Evolutionary conservation across 2,888 invertebrate genomes (phyloP).

Genomic region (Spodoptera exigua): DNA sequence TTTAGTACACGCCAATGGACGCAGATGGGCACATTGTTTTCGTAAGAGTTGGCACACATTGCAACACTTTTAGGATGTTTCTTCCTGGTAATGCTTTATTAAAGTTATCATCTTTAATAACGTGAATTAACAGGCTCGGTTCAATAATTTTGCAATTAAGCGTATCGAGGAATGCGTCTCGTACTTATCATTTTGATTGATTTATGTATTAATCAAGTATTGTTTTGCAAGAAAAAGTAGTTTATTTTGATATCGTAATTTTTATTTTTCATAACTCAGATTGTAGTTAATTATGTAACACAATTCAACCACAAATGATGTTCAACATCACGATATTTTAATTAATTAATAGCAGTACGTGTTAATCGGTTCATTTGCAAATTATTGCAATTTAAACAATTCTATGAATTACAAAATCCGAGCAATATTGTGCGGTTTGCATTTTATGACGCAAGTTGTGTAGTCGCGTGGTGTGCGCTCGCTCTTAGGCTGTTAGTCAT

Average conservation of each 20-base stretch:
- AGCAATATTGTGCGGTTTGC: constrained; percentile 30
- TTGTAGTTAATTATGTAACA: too few relatives aligned
- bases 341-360: constrained; percentile 44
- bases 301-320: too few relatives aligned
- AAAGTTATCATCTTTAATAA: too few relatives aligned
- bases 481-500: constrained; percentile 41
- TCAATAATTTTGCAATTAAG: too few relatives aligned
- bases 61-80: constrained; percentile 3
- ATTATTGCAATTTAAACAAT: constrained; percentile 43
- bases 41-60: constrained; percentile 40
- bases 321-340: not conserved
- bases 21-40: constrained; percentile 57
- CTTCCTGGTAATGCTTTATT: not conserved
- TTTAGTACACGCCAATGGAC: constrained; percentile 56
- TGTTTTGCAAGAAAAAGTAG: too few relatives aligned
- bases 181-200: too few relatives aligned
- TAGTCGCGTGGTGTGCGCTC: constrained; percentile 24
- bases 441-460: constrained; percentile 34
- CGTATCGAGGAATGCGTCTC: too few relatives aligned
- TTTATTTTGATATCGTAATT: too few relatives aligned
- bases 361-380: constrained; percentile 21
- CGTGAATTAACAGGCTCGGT: too few relatives aligned
- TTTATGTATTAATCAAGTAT: too few relatives aligned
- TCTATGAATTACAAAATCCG: constrained; percentile 44
- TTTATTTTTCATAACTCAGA: too few relatives aligned